Base-by-base conservation (phyloP, 2,888 invertebrate species). In the Trachelus iudaicus region DNA sequence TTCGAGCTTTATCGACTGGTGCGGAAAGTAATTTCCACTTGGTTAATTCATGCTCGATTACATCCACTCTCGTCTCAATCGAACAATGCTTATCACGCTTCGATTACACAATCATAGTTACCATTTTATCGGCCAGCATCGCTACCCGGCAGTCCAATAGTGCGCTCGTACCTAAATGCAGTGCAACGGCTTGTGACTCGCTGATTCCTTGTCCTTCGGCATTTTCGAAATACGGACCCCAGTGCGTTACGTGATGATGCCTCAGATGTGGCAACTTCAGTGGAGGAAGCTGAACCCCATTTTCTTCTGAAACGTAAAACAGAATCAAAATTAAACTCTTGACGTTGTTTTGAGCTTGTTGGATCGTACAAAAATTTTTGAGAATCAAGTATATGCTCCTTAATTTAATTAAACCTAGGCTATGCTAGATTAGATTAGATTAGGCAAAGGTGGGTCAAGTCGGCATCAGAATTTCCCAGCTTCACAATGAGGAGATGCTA, bases 161-260 rank as follows among this genome's bases (percentile, higher is more conserved):
- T 69, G 95, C 94, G 81, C 94, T 94, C 0, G 95, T 93, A 11
- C 94, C 95, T 15, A 95, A 93, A 88, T 95, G 95, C 11, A 94
- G 93, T 23, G 93, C 93, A 83, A 94, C 92, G 86, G 93, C 93
- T 69, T 92, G 87, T 11, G 94, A 93, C 81, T 93, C 93, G 85
- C 93, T 94, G 84, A 94, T 92, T 79, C 92, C 92, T 79, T 94
- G 93, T 69, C 90, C 89, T 9, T 90, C 87, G 23, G 92, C 92
- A 85, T 93, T 93, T 86, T 95, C 95, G 85, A 95, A 95, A 90
- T 95, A 95, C 75, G 95, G 95, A 35, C 96, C 96, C 94, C 95
- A 95, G 87, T 95, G 95, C 81, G 94, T 94, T 84, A 95, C 94
- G 87, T 95, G 94, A 85, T 95, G 95, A 86, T 94, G 95, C 86